Evolutionary conservation across 2,888 invertebrate species (phyloP), one percentile per base, ranked within the genome.

Genomic region (Molanna angustata): DNA sequence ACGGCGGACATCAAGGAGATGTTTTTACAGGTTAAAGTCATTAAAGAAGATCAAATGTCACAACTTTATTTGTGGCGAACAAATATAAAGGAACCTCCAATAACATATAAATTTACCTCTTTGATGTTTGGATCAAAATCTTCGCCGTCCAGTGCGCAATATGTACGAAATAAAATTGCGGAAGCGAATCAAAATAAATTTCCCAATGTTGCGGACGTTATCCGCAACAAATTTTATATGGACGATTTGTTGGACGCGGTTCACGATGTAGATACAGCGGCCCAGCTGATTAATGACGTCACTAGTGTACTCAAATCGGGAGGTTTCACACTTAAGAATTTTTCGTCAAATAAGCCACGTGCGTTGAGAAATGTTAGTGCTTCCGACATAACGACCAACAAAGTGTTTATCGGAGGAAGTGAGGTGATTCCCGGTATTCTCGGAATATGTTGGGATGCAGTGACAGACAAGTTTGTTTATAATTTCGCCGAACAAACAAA

Each of bases 1-100:
- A 62, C 48, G 3, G 66, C 58, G 0, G 67, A 69, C 40, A 64
- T 68, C 0, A 52, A 35, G 3, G 65, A 68, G 40, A 67, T 68
- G 67, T 67, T 66, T 40, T 52, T 62, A 3, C 35, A 14, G n/a
- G n/a, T 39, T 17, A 13, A 17, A n/a, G 17, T 39, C 3, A 39
- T 6, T 6, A 6, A 9, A 4, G 18, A 17, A 6, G 39, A 39
- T 17, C 39, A 39, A n/a, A 4, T 6, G 6, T 13, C 39, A 18
- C 39, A 39, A n/a, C n/a, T 39, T 3, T 39, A 17, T 14, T n/a
- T 13, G 17, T 39, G 39, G 39, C 3, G 39, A n/a, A 40, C 53
- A 7, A 59, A 59, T 11, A 66, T 67, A 48, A 62, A 48, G 45
- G 21, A 50, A 7, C 52, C 4, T 7, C 4, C 56, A 1, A 52